These are phyloP conservation scores for Halisarca cf. caerulea DNA, from an alignment of 37 sponge, comb jelly and placozoan genomes.

Conservation along the genomic window DNA sequence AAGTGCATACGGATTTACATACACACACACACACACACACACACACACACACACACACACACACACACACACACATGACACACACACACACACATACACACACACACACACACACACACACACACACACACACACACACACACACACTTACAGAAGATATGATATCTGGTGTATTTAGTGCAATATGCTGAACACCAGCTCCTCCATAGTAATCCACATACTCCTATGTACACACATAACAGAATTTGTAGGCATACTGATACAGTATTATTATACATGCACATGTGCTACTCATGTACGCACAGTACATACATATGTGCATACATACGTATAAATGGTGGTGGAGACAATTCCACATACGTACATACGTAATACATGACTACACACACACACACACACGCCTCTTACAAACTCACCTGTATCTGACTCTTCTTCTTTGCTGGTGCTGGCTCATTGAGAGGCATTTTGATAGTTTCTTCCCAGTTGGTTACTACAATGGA, in stretches of 20 bases:
- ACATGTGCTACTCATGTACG: no score
- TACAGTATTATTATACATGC: no score
- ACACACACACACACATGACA: neutral
- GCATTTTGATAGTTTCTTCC: slow-evolving; percentile 99
- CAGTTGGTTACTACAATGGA: slow-evolving; percentile 98
- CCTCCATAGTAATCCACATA: slow-evolving; percentile 94
- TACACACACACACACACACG: no score
- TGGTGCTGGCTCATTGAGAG: slow-evolving; percentile 97
- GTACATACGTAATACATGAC: no score
- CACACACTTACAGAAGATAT: slow-evolving; percentile 64
- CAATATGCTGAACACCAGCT: slow-evolving; percentile 44
- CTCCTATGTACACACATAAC: slow-evolving; percentile 65
- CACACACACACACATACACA: neutral
- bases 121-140: neutral
- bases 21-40: neutral
- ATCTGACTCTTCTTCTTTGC: slow-evolving; percentile 98
- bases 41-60: neutral
- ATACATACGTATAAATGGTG: slow-evolving; percentile 11
- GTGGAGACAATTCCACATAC: no score
- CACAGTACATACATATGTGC: neutral
- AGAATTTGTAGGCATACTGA: no score
- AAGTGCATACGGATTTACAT: neutral
- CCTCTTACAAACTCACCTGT: no score
- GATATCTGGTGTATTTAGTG: slow-evolving; percentile 85
- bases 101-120: neutral